phyloP scores from a whole-genome alignment of 2,797 vertebrate species.

The Vultur gryphus region DNA sequence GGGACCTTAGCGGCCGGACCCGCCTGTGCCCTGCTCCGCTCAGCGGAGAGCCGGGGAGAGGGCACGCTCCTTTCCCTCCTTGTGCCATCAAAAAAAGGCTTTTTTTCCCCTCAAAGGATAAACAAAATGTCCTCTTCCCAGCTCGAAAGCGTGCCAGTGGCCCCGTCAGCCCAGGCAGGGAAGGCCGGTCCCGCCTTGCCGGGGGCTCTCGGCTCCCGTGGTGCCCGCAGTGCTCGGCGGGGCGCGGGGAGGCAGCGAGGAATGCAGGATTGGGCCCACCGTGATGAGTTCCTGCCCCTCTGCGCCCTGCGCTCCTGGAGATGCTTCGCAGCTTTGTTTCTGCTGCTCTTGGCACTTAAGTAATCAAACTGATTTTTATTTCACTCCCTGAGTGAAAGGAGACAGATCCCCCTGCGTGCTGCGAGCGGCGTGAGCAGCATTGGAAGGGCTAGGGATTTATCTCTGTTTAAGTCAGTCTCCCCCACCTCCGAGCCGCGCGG shows the following conservation, averaged over 20 bases:
- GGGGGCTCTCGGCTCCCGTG: not conserved
- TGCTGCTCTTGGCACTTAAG: not conserved
- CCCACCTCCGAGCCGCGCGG: not conserved
- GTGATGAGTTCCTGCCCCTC: not conserved
- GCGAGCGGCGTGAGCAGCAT: not conserved
- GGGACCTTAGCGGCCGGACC: not conserved
- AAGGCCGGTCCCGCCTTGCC: not conserved
- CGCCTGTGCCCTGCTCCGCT: not conserved
- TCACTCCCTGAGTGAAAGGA: not conserved
- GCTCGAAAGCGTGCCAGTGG: not conserved
- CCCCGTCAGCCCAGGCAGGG: not conserved
- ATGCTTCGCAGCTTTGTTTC: not conserved
- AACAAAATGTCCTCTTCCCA: not conserved
- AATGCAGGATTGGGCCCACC: not conserved
- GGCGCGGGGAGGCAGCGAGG: not conserved
- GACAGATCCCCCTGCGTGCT: not conserved
- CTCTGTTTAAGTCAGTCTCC: not conserved
- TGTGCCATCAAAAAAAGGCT: accelerated
- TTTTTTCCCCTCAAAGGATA: not conserved
- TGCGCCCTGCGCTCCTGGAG: not conserved
- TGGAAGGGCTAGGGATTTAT: not conserved
- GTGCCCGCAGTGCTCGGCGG: not conserved
- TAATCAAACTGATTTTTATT: not conserved
- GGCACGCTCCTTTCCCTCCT: not conserved
- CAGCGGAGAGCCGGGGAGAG: not conserved